A percentile compares a stretch with the other conserved stretches of the same genome.
Conservation (phyloP, 1,140 invertebrate genomes). For the Amphibalanus amphitrite region DNA sequence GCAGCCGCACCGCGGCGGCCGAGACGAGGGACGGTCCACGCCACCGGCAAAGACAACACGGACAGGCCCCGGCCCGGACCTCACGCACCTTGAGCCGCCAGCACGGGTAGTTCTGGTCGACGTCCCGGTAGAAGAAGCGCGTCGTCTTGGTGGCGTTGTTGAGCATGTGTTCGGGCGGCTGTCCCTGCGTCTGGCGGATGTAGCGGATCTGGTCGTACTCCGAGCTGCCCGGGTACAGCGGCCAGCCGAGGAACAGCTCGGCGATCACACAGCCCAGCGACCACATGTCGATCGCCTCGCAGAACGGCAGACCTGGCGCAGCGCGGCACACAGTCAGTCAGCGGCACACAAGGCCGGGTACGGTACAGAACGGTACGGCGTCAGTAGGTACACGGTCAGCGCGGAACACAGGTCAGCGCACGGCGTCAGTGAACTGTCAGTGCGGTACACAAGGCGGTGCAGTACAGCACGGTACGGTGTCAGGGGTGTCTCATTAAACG, state of each 20-base stretch:
- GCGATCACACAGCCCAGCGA: constrained; percentile 98
- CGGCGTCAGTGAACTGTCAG: no score
- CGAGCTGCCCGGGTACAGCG: constrained; percentile 95
- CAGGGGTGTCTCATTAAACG: no score
- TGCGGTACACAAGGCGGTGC: no score
- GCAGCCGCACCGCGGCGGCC: no score
- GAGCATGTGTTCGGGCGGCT: constrained; percentile 97
- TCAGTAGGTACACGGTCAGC: no score
- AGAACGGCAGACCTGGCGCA: constrained; percentile 64
- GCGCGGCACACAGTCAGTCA: not conserved
- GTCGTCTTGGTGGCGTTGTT: constrained; percentile 96
- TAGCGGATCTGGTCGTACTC: constrained; percentile 99
- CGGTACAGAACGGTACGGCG: no score
- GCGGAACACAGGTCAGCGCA: no score
- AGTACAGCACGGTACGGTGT: no score
- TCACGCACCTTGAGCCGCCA: constrained; percentile 65
- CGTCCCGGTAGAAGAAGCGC: constrained; percentile 95
- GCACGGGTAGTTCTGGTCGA: constrained; percentile 90
- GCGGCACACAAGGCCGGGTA: no score
- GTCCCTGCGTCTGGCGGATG: constrained; percentile 75
- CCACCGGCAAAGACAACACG: no score
- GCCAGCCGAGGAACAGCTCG: constrained; percentile 98
- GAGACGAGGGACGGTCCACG: no score
- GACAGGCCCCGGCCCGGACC: not conserved
- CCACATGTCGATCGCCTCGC: constrained; percentile 99